Percentiles rank a stretch among this genome's conserved stretches.
Conservation (phyloP, 2,797 vertebrate genomes). For the Hybognathus amarus region DNA sequence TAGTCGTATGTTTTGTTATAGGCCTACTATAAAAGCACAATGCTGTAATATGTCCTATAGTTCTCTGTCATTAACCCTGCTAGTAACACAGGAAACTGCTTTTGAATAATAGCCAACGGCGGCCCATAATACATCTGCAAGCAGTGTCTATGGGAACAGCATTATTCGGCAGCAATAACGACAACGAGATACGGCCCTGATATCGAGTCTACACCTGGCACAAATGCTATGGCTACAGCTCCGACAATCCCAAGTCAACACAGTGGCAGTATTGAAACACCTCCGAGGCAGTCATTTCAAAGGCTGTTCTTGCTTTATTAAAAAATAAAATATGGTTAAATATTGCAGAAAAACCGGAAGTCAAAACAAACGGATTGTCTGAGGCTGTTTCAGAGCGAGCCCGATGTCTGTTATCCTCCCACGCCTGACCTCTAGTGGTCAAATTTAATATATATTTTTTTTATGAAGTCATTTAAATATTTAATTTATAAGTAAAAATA, state of each 20-base stretch:
- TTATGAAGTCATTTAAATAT: neutral
- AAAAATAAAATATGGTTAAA: conserved; percentile 59
- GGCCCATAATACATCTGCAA: conserved; percentile 48
- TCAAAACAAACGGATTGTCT: conserved; percentile 53
- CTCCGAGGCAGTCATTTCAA: conserved; percentile 55
- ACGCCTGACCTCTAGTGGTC: conserved; percentile 55
- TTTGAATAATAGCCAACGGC: conserved; percentile 37
- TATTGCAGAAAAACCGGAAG: conserved; percentile 51
- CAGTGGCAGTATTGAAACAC: conserved; percentile 63
- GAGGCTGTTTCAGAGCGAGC: neutral
- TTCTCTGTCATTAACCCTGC: conserved; percentile 53
- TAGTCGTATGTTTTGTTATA: conserved; percentile 29
- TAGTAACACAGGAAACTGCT: conserved; percentile 56
- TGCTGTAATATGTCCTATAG: conserved; percentile 40
- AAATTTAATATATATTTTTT: neutral
- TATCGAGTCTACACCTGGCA: conserved; percentile 47
- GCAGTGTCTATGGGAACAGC: conserved; percentile 52
- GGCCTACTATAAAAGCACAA: conserved; percentile 50
- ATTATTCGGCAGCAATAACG: conserved; percentile 51
- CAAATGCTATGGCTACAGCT: conserved; percentile 58
- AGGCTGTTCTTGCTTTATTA: conserved; percentile 55
- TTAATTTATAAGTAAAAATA: conserved; percentile 1
- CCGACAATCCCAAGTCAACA: conserved; percentile 54
- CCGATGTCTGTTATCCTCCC: neutral
- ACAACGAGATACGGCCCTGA: conserved; percentile 53